These are phyloP conservation scores for Lota lota DNA, from an alignment of 2,113 vertebrate species.

Conservation along the genomic window DNA sequence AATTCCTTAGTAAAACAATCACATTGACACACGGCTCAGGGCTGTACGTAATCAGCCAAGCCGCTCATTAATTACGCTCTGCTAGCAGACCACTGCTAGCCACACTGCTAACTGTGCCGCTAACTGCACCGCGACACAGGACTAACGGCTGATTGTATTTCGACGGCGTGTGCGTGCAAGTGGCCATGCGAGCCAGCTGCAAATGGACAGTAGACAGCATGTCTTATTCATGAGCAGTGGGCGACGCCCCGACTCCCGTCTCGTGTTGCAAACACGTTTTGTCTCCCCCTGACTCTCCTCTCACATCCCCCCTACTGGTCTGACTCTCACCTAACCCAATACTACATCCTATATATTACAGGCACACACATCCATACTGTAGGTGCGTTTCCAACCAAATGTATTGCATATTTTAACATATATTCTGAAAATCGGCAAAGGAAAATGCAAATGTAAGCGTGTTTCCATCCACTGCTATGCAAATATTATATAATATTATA, in stretches of 20 bases:
- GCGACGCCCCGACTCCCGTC: conserved; percentile 35
- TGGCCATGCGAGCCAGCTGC: conserved; percentile 72
- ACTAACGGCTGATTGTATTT: conserved; percentile 25
- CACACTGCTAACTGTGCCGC: conserved; percentile 34
- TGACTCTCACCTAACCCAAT: conserved; percentile 36
- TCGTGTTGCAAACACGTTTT: conserved; percentile 57
- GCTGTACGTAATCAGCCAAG: conserved; percentile 33
- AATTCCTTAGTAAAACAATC: conserved; percentile 37
- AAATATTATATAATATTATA: no score
- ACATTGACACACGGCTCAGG: conserved; percentile 38
- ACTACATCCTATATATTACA: no score
- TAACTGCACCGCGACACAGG: conserved; percentile 21
- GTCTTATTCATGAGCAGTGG: conserved; percentile 74
- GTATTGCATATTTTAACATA: no score
- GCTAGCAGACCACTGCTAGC: conserved; percentile 43
- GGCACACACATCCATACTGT: no score
- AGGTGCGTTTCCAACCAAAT: no score
- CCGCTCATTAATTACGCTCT: conserved; percentile 47
- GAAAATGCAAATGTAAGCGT: no score
- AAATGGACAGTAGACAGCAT: conserved; percentile 67
- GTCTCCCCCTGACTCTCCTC: conserved; percentile 26
- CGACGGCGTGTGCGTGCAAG: conserved; percentile 54
- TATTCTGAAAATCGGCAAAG: no score
- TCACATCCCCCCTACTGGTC: conserved; percentile 32
- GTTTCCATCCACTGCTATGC: no score